These are phyloP conservation scores for Tetranychus truncatus DNA, from an alignment of 2,888 invertebrate genomes.

Conservation along the genomic window DNA sequence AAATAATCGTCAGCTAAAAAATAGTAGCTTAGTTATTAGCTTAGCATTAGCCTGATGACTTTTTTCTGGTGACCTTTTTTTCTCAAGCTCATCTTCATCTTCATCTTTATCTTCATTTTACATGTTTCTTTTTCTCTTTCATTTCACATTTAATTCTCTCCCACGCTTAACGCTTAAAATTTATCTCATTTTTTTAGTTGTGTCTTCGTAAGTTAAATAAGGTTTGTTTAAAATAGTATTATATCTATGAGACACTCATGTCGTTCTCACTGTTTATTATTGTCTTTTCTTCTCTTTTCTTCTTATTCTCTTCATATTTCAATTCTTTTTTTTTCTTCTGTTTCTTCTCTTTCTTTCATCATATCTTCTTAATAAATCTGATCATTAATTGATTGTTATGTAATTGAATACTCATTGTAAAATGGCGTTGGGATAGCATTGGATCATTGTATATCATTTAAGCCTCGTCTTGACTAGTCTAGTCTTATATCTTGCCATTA, in stretches of 20 bases:
- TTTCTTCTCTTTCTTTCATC: neutral
- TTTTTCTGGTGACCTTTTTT: neutral
- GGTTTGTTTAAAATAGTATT: no score
- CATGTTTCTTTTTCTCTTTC: neutral
- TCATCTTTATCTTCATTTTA: neutral
- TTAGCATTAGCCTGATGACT: neutral
- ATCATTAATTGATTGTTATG: neutral
- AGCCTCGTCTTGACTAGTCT: neutral
- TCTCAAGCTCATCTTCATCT: constrained; percentile 1
- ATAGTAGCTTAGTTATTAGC: neutral
- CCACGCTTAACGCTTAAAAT: neutral
- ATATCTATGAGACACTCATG: neutral
- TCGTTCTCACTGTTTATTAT: neutral
- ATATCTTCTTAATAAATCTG: neutral
- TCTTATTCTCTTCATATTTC: no score
- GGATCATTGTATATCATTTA: neutral
- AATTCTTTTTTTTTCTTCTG: neutral
- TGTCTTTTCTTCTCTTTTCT: no score
- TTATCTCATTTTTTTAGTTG: no score
- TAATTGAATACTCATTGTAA: neutral
- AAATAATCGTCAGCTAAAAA: neutral
- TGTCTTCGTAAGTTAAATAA: no score
- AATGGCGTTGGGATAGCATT: neutral
- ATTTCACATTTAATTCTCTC: neutral
- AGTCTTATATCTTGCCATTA: neutral